phyloP scores from a whole-genome alignment of 1,140 invertebrate species.

The Aradophagus sp. region DNA sequence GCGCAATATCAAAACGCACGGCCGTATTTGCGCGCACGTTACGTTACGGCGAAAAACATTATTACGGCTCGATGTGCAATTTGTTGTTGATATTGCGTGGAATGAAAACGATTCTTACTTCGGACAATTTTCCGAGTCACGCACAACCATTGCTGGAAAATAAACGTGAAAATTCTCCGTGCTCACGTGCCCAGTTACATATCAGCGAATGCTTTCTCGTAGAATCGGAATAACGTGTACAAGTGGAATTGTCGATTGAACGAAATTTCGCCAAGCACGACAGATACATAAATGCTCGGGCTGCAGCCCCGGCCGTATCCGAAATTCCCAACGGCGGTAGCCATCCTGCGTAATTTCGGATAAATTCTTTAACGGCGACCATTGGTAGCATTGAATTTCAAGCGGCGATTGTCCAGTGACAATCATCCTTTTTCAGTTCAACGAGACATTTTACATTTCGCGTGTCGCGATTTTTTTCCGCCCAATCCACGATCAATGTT shows the following conservation, averaged over 20 bases:
- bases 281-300: constrained; percentile 27
- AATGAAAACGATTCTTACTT: constrained; percentile 38
- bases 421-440: constrained; percentile 16
- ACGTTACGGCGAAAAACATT: constrained; percentile 23
- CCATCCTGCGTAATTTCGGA: constrained; percentile 57
- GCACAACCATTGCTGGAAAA: constrained; percentile 35
- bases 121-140: constrained; percentile 38
- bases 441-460: neutral
- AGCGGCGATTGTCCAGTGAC: constrained; percentile 16
- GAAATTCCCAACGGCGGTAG: constrained; percentile 13
- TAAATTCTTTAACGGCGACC: constrained; percentile 49
- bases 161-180: constrained; percentile 48
- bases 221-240: constrained; percentile 51
- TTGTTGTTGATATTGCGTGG: constrained; percentile 21
- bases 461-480: too few relatives aligned
- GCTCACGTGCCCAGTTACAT: constrained; percentile 39
- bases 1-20: constrained; percentile 7
- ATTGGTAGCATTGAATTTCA: constrained; percentile 32
- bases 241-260: constrained; percentile 49
- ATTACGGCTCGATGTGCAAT: constrained; percentile 27
- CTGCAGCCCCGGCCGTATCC: constrained; percentile 9
- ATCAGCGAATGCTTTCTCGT: constrained; percentile 40
- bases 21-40: too few relatives aligned
- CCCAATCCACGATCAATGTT: too few relatives aligned
- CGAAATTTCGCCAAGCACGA: constrained; percentile 32